Evolutionary conservation across 2,113 vertebrate genomes (phyloP), one percentile per base, ranked within the genome.

Genomic region (Notarius lentiginosus): DNA sequence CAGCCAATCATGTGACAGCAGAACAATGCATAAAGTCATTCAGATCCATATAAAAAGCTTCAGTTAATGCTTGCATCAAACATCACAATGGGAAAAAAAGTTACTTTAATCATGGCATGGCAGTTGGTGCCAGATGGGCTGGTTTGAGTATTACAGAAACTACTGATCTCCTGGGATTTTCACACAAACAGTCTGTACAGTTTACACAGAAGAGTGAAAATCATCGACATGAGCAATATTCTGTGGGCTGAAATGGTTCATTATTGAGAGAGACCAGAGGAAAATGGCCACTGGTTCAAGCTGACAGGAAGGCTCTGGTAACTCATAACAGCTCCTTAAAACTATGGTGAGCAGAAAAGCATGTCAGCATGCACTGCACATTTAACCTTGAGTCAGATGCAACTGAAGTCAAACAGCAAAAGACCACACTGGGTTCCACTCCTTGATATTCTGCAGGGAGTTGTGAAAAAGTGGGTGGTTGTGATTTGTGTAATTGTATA

Each of bases 401-500:
- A 41, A 41, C 34, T 49, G 20, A 4, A 9, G 18, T 75, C 24
- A 20, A 75, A 47, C 18, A 47, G 41, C 17, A 22, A 47, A 73
- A 47, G 41, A 22, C 72, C 8, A 75, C 18, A 72, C 18, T 17
- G 2, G 30, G 30, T 41, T 72, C 17, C 17, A 75, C 9, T 75
- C 18, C 11, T 49, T 17, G 12, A 20, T 77, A 8, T 56, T 72
- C 65, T 22, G 85, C 85, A 87, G 76, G 56, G 63, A 41, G 83
- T 84, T 77, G 88, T 87, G 91, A 84, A 65, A 68, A 87, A 89
- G 86, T 87, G 73, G 86, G 89, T 89, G 92, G 87, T 85, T 91
- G 79, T 72, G 77, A 89, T 88, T 66, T 87, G 85, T 85, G 53
- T 88, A 92, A 92, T 91, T 91, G 89, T 84, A 90, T 93, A 94